Conservation (phyloP, 2,888 invertebrate genomes). For the Drosophila aldrichi region DNA sequence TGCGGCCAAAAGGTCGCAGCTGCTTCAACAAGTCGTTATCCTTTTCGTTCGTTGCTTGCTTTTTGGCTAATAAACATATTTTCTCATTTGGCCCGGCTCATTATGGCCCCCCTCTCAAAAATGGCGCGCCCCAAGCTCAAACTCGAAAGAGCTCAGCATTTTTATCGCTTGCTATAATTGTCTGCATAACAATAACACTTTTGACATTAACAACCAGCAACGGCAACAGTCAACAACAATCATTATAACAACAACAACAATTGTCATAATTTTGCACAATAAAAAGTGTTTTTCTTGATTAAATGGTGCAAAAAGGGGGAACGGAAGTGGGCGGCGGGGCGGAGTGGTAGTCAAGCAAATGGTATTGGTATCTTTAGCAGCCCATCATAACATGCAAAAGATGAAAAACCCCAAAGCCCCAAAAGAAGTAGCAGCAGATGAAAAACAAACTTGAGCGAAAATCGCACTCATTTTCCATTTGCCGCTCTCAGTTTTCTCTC, state of each 20-base stretch:
- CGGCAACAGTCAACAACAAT: constrained; percentile 26
- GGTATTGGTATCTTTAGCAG: constrained; percentile 52
- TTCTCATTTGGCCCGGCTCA: constrained; percentile 62
- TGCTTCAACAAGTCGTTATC: constrained; percentile 41
- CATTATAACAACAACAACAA: constrained; percentile 31
- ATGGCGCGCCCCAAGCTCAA: not conserved
- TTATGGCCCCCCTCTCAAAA: constrained; percentile 21
- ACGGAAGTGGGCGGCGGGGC: not conserved
- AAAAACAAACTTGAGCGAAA: constrained; percentile 49
- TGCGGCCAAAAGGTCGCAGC: constrained; percentile 53
- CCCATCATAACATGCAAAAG: constrained; percentile 32
- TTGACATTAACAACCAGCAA: constrained; percentile 71
- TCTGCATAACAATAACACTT: constrained; percentile 79
- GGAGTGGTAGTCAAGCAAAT: not conserved
- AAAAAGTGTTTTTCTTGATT: constrained; percentile 81
- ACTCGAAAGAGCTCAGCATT: constrained; percentile 50
- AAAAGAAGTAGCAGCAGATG: not conserved
- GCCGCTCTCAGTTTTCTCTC: constrained; percentile 29
- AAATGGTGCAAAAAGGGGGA: constrained; percentile 52
- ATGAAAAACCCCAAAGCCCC: constrained; percentile 19
- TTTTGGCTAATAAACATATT: constrained; percentile 71
- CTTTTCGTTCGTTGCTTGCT: constrained; percentile 19
- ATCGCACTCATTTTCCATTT: constrained; percentile 52
- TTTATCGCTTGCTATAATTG: constrained; percentile 78
- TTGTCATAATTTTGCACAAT: constrained; percentile 79